Conservation (phyloP, 1,140 invertebrate genomes). For the Mamestra configurata region DNA sequence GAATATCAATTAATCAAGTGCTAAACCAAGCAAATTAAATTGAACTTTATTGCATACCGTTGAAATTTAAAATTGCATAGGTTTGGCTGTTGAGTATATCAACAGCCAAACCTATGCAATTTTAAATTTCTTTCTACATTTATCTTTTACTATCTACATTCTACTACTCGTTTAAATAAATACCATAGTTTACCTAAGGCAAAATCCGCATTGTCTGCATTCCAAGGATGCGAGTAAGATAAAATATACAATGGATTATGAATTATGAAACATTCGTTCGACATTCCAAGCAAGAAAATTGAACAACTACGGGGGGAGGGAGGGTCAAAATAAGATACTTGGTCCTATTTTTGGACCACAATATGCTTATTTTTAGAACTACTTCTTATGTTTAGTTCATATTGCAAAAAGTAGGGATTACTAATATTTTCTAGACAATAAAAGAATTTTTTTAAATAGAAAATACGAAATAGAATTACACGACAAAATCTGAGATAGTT, state of each 20-base stretch:
- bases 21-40: not conserved
- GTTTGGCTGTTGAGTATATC: not conserved
- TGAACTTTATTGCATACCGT: not conserved
- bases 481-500: too few species aligned
- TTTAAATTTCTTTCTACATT: too few species aligned
- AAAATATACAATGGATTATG: too few species aligned
- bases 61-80: slow-evolving; percentile 1
- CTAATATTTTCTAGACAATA: too few species aligned
- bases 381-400: not conserved
- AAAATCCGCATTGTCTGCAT: slow-evolving; percentile 63
- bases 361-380: too few species aligned
- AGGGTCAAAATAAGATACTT: not conserved
- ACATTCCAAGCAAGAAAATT: not conserved
- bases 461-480: too few species aligned
- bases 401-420: too few species aligned
- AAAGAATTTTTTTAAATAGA: too few species aligned
- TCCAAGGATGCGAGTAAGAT: slow-evolving; percentile 48
- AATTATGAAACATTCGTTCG: not conserved
- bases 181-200: slow-evolving; percentile 58
- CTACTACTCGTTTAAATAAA: not conserved
- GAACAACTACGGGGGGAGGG: slow-evolving; percentile 5
- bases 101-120: too few species aligned
- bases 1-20: not conserved
- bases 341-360: not conserved
- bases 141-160: not conserved